Base-by-base conservation (phyloP, 2,797 vertebrate genomes). In the Sebastes miniatus region DNA sequence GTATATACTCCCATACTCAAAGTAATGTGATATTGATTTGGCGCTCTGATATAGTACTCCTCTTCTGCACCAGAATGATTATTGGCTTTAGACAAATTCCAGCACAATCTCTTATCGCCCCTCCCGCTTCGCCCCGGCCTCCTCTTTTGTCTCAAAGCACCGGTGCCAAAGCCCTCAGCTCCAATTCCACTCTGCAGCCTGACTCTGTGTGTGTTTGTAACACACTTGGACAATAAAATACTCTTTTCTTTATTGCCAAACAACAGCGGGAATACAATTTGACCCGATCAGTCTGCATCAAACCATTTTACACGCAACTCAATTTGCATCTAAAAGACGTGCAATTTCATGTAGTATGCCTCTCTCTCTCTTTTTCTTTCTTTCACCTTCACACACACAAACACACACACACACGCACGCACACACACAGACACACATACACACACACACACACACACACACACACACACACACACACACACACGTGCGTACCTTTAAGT, bases 1-100 rank as follows among this genome's bases (percentile, higher is more conserved):
- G 93, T 96, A 93, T 95, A 95, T 92, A 94, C 93, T 95, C 91
- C 87, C 87, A 92, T 95, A 94, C 93, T 95, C 95, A 93, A 93
- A 94, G 95, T 96, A 96, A 96, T 96, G 93, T 91, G 93, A 93
- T 96, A 96, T 96, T 96, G 96, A 96, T 96, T 93, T 50, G 78
- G 66, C 52, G 47, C 90, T 87, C 88, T 94, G 94, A 95, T 95
- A 90, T 95, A 95, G 85, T 91, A 83, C 91, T 93, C 88, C 88
- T 94, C 91, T 90, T 79, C 79, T 86, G 83, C 83, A 81, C 82
- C 90, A 91, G 73, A 92, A 91, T 95, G 94, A 96, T 95, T 95
- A 95, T 95, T 94, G 93, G 93, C 91, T 95, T 94, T 94, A 95
- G 93, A 96, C 91, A 94, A 94, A 95, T 95, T 95, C 92, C 89